Conservation (phyloP, 35 echinoderm and acorn worm genomes). For the Anneissia japonica region DNA sequence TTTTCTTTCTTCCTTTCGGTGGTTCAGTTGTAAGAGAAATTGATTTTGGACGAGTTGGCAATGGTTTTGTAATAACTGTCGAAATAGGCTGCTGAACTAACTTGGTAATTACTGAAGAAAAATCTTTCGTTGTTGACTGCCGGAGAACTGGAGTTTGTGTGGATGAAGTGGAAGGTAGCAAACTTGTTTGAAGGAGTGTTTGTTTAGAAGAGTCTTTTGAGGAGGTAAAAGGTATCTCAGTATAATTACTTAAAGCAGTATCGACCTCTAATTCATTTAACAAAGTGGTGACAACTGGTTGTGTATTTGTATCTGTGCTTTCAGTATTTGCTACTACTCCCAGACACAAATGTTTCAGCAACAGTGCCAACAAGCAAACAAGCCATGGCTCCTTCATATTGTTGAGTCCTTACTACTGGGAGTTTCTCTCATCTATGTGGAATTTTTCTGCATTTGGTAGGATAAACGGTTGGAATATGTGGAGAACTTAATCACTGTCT, state of each 20-base stretch:
- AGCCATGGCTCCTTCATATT: no score
- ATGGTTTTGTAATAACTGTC: not conserved
- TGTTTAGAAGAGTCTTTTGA: not conserved
- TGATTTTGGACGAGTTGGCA: not conserved
- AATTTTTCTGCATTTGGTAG: no score
- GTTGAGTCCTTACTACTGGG: no score
- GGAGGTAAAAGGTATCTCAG: not conserved
- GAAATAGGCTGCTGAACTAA: no score
- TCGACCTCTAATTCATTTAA: not conserved
- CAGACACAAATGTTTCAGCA: no score
- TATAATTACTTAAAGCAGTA: not conserved
- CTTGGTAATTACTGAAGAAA: no score
- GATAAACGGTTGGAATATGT: no score
- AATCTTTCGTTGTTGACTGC: not conserved
- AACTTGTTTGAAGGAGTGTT: not conserved
- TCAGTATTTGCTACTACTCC: no score
- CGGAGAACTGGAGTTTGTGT: not conserved
- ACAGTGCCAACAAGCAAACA: no score
- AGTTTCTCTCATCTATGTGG: no score
- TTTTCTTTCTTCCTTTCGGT: not conserved
- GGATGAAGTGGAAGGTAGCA: not conserved
- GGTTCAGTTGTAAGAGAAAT: not conserved
- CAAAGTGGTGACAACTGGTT: not conserved
- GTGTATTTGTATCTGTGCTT: not conserved
- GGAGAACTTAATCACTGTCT: no score